phyloP scores from a whole-genome alignment of 2,113 vertebrate species.

The Baryphthengus martii region DNA sequence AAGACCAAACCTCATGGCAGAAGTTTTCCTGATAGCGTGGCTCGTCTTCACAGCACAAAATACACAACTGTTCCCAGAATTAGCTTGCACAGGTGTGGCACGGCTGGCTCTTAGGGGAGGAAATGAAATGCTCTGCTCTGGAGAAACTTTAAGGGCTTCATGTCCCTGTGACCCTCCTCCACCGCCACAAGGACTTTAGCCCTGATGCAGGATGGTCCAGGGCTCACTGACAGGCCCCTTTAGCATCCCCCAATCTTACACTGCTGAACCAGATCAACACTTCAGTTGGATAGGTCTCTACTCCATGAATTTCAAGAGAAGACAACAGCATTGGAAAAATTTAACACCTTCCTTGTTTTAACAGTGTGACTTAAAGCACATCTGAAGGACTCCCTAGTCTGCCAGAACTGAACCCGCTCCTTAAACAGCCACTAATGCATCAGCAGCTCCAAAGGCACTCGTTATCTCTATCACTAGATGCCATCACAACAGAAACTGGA shows the following conservation, averaged over 20 bases:
- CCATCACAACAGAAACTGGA: neutral
- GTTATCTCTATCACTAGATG: neutral
- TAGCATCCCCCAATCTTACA: neutral
- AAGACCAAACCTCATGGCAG: neutral
- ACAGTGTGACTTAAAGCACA: neutral
- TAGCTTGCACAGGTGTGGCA: neutral
- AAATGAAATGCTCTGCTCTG: neutral
- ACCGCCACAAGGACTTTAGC: neutral
- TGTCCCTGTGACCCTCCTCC: neutral
- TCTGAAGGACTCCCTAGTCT: neutral
- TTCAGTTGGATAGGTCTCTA: neutral
- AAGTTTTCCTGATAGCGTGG: neutral
- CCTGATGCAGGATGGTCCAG: fast-evolving
- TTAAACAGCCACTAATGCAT: neutral
- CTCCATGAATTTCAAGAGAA: neutral
- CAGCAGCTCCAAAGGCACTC: neutral
- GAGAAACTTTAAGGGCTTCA: neutral
- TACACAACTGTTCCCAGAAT: neutral
- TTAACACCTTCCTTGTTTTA: neutral
- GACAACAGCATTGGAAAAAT: neutral
- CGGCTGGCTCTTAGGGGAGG: fast-evolving
- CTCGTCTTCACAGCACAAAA: neutral
- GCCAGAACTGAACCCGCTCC: neutral
- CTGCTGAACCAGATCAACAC: neutral
- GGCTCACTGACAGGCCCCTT: neutral